A percentile compares a stretch with the other conserved stretches of the same genome.
phyloP scores from a whole-genome alignment of 2,113 vertebrate species.

The Pungitius pungitius region DNA sequence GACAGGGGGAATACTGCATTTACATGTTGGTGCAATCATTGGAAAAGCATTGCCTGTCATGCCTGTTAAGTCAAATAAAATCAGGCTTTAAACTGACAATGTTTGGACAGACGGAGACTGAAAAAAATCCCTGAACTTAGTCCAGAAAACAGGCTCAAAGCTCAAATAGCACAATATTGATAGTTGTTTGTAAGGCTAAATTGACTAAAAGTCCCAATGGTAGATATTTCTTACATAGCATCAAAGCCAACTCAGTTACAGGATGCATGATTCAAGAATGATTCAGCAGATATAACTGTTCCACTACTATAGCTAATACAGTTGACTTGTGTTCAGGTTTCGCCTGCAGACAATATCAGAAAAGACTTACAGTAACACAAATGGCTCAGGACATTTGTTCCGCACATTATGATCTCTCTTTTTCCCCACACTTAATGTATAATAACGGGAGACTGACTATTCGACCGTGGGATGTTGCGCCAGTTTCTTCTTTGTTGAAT shows the following conservation, averaged over 20 bases:
- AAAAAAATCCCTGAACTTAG: slow-evolving; percentile 5
- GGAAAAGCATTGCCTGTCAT: slow-evolving; percentile 8
- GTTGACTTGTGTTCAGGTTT: background rate
- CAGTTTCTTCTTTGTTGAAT: background rate
- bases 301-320: background rate
- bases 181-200: slow-evolving; percentile 2
- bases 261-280: slow-evolving; percentile 16
- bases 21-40: background rate
- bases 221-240: slow-evolving; percentile 13
- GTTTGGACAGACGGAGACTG: background rate
- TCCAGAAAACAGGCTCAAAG: background rate
- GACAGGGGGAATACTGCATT: background rate
- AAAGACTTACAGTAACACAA: slow-evolving; percentile 2
- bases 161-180: slow-evolving; percentile 2
- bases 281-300: slow-evolving; percentile 1
- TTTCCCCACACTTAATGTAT: background rate
- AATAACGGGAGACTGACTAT: background rate
- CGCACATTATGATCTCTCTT: background rate
- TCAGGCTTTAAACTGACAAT: slow-evolving; percentile 5
- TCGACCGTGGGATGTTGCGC: background rate
- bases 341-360: too few species aligned
- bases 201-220: slow-evolving; percentile 20
- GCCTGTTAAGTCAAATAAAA: background rate
- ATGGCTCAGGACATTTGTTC: too few species aligned
- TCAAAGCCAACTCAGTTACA: slow-evolving; percentile 19